phyloP scores from a whole-genome alignment of 2,113 vertebrate genomes.

The Oenanthe melanoleuca region DNA sequence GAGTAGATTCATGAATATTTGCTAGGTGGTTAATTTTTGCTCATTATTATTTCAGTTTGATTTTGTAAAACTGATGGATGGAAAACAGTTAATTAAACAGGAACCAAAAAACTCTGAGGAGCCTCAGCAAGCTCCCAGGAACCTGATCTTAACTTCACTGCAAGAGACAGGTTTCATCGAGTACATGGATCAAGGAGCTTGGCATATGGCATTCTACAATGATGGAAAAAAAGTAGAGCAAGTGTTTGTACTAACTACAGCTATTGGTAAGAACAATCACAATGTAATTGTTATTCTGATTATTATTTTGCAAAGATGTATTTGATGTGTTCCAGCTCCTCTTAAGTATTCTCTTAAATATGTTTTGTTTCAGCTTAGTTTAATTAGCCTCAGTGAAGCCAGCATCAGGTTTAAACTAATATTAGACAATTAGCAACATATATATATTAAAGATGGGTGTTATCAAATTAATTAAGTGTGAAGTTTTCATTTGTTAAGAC shows the following conservation, averaged over 20 bases:
- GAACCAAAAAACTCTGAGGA: conserved; percentile 84
- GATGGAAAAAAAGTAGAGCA: conserved; percentile 94
- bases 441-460: not conserved
- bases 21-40: conserved; percentile 24
- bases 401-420: not conserved
- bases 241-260: conserved; percentile 90
- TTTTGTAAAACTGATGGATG: conserved; percentile 97
- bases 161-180: conserved; percentile 97
- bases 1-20: not conserved
- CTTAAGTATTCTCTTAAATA: not conserved
- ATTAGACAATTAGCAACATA: not conserved
- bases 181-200: conserved; percentile 96
- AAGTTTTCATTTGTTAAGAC: not conserved
- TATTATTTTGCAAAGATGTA: not conserved
- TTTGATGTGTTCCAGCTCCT: not conserved
- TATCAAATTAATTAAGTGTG: not conserved
- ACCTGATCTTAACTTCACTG: conserved; percentile 88
- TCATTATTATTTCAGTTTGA: conserved; percentile 86
- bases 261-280: conserved; percentile 84
- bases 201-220: conserved; percentile 97
- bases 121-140: conserved; percentile 81
- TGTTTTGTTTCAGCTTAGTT: not conserved
- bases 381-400: not conserved
- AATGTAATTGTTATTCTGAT: not conserved
- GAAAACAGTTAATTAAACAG: conserved; percentile 91